These are phyloP conservation scores for Enteromius anoplus DNA, from an alignment of 2,797 vertebrate genomes.

Conservation along the genomic window DNA sequence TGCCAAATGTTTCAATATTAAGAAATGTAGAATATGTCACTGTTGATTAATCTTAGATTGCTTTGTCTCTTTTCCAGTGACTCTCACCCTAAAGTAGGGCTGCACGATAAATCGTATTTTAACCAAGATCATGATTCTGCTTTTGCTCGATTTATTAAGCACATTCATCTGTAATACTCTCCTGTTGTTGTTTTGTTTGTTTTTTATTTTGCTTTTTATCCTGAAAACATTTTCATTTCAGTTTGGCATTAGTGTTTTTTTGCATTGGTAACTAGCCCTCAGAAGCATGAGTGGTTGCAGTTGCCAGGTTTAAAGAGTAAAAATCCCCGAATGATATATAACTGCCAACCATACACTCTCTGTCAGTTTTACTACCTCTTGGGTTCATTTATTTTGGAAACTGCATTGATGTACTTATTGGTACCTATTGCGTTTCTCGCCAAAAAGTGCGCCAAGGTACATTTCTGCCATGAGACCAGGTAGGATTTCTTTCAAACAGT, in stretches of 20 bases:
- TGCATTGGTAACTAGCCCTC: background rate
- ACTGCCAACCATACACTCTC: background rate
- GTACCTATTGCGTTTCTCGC: too few relatives aligned
- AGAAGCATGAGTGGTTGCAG: background rate
- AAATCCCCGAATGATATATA: background rate
- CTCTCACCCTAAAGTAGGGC: background rate
- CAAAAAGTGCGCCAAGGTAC: too few relatives aligned
- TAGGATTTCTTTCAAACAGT: background rate
- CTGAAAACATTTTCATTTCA: background rate
- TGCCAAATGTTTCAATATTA: constrained; percentile 24
- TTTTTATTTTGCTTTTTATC: background rate
- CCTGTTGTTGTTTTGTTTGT: background rate
- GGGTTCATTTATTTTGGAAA: too few relatives aligned
- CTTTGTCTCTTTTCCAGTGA: constrained; percentile 59
- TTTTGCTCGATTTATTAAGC: background rate
- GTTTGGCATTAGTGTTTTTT: background rate
- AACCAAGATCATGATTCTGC: background rate
- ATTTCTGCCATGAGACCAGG: too few relatives aligned
- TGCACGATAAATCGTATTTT: background rate
- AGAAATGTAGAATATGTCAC: background rate
- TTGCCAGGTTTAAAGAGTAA: background rate
- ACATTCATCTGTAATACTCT: background rate
- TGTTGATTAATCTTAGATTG: background rate
- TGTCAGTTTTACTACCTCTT: background rate
- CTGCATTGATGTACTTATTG: too few relatives aligned